Evolutionary conservation across 2,797 vertebrate genomes (phyloP).

Genomic region (Melanotaenia trifasciata): DNA sequence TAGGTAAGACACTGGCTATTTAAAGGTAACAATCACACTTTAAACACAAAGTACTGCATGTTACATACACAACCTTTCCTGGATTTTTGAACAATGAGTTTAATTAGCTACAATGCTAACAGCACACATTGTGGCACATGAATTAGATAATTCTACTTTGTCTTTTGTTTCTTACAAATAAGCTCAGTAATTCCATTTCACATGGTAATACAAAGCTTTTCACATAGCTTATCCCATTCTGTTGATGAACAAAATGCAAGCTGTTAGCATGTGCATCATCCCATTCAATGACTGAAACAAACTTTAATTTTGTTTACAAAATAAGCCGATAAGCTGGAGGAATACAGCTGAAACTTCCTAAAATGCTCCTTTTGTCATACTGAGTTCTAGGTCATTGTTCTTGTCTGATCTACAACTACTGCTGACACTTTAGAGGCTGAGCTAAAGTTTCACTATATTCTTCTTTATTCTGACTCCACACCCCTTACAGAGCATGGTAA

Average conservation of each 20-base stretch:
- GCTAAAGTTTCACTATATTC: constrained; percentile 37
- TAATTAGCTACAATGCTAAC: neutral
- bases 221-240: neutral
- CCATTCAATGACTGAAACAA: neutral
- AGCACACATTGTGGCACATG: neutral
- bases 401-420: neutral
- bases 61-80: too few relatives aligned
- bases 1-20: neutral
- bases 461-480: constrained; percentile 32
- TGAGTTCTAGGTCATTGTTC: neutral
- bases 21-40: neutral
- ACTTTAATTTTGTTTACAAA: neutral
- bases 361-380: neutral
- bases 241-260: neutral
- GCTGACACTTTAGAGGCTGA: constrained; percentile 35
- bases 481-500: constrained; percentile 44
- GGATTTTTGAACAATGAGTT: neutral
- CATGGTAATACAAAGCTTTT: neutral
- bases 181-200: neutral
- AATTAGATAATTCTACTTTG: neutral
- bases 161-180: neutral
- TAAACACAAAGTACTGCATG: neutral
- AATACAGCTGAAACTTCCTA: neutral
- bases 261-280: neutral
- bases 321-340: neutral